These are phyloP conservation scores for Diglossa cyanea DNA, from an alignment of 2,797 vertebrate species.

Conservation along the genomic window DNA sequence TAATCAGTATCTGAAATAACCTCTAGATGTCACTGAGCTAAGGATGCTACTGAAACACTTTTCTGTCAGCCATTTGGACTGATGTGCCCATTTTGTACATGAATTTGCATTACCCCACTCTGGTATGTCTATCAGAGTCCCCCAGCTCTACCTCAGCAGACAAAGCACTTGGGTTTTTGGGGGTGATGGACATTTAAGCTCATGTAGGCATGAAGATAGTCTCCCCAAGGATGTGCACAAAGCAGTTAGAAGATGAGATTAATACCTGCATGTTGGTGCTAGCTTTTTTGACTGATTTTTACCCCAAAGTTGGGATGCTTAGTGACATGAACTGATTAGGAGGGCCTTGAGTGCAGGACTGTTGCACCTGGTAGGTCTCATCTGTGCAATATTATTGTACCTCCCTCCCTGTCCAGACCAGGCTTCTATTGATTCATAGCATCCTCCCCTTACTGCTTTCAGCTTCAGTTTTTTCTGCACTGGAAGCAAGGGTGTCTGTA, in stretches of 20 bases:
- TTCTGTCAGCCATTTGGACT: neutral
- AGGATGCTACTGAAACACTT: neutral
- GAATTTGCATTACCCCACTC: neutral
- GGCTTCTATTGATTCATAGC: neutral
- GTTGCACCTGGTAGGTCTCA: neutral
- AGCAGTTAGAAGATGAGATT: neutral
- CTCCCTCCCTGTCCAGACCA: neutral
- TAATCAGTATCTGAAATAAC: neutral
- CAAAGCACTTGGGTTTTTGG: neutral
- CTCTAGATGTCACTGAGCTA: neutral
- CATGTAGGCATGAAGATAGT: neutral
- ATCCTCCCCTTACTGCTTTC: neutral
- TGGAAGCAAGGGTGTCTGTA: neutral
- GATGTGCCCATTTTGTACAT: neutral
- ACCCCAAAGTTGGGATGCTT: neutral
- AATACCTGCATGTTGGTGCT: neutral
- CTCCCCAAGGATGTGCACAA: neutral
- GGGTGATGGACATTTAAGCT: fast-evolving
- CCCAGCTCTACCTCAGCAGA: neutral
- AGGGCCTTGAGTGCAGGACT: neutral
- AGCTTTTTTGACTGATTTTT: neutral
- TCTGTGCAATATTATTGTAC: neutral
- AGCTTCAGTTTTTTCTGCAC: neutral
- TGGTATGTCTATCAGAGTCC: neutral
- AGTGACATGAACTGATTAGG: neutral